Percentiles rank a stretch among this genome's conserved stretches.
Evolutionary conservation across 2,888 invertebrate species (phyloP).

Genomic region (Sympetrum striolatum): DNA sequence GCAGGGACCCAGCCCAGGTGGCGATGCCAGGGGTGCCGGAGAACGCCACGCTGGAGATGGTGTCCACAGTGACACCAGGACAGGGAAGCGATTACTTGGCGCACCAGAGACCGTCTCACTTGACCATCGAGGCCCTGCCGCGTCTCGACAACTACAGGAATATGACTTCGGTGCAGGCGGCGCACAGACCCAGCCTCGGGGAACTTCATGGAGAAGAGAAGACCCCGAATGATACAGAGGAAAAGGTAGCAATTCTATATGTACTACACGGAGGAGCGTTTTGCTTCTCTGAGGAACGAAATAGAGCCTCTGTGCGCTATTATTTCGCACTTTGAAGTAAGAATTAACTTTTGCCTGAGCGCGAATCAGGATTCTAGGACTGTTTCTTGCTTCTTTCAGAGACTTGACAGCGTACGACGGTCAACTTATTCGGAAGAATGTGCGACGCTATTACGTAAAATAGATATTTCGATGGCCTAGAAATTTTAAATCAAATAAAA

Average conservation of each 20-base stretch:
- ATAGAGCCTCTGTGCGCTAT: no score
- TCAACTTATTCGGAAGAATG: no score
- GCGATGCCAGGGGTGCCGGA: conserved; percentile 48
- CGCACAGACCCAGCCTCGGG: conserved; percentile 83
- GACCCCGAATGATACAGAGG: conserved; percentile 51
- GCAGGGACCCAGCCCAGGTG: conserved; percentile 11
- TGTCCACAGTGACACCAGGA: neutral
- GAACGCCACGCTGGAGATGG: conserved; percentile 47
- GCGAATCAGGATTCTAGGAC: no score
- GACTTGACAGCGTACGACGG: no score
- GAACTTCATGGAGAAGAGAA: conserved; percentile 74
- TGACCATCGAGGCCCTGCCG: conserved; percentile 80
- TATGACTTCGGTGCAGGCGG: conserved; percentile 69
- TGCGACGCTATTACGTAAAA: no score
- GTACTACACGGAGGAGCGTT: neutral
- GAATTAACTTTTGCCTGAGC: no score
- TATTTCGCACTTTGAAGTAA: no score
- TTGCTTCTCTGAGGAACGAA: no score
- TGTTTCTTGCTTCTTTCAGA: no score
- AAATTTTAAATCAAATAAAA: no score
- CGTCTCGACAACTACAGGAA: conserved; percentile 83
- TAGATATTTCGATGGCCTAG: no score
- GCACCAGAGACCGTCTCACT: conserved; percentile 68
- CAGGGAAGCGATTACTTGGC: conserved; percentile 7
- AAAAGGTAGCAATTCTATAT: conserved; percentile 58